phyloP scores from a whole-genome alignment of 2,113 vertebrate genomes.

The Melozone crissalis region DNA sequence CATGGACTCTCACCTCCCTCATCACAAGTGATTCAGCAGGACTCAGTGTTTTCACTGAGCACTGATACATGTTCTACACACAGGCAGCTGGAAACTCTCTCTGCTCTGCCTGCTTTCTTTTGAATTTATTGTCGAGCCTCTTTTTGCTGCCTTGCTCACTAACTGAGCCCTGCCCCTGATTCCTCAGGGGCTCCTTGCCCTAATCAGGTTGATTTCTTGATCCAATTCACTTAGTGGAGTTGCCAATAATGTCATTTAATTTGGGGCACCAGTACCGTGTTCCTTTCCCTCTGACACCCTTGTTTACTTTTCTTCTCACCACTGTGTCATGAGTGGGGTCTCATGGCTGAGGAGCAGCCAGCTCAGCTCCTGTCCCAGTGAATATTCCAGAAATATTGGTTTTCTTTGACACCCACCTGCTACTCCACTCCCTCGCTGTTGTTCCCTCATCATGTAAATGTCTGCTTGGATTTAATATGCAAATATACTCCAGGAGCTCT shows the following conservation, averaged over 20 bases:
- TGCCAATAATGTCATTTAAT: neutral
- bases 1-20: neutral
- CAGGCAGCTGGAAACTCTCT: neutral
- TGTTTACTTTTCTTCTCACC: neutral
- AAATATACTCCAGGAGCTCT: neutral
- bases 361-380: neutral
- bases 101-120: neutral
- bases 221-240: neutral
- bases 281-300: neutral
- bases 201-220: neutral
- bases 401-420: neutral
- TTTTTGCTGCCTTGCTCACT: neutral
- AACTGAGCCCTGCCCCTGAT: neutral
- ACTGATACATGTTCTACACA: neutral
- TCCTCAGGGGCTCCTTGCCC: neutral
- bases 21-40: neutral
- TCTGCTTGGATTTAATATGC: neutral
- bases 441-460: neutral
- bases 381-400: neutral
- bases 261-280: neutral
- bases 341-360: neutral
- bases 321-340: neutral
- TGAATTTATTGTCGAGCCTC: neutral
- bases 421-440: neutral
- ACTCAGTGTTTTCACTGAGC: neutral